Conservation (phyloP, 2,888 invertebrate species). For the Belgica antarctica region DNA sequence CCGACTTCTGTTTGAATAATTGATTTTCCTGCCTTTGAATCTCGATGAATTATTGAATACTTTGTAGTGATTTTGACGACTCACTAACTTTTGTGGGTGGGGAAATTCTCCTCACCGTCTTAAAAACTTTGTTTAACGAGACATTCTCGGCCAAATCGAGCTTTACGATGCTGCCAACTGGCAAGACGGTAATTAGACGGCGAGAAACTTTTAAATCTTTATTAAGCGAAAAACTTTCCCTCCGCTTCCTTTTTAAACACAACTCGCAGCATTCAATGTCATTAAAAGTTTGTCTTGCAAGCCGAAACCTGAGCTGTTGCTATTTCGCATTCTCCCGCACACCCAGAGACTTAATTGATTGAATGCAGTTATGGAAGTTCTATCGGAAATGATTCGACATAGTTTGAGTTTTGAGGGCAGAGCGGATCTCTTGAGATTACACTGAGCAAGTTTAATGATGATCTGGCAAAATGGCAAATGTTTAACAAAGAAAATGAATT, state of each 20-base stretch:
- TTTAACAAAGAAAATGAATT: conserved; percentile 17
- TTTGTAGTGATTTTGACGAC: conserved; percentile 15
- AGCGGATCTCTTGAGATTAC: not conserved
- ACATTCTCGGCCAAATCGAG: too few relatives aligned
- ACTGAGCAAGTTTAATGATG: conserved; percentile 15
- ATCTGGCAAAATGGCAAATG: conserved; percentile 21
- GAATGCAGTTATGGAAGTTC: not conserved
- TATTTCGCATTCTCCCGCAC: too few relatives aligned
- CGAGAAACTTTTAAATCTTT: not conserved
- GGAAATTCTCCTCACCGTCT: too few relatives aligned
- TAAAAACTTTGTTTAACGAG: too few relatives aligned
- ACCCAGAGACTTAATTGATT: not conserved
- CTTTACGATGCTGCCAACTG: too few relatives aligned
- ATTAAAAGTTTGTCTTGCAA: not conserved
- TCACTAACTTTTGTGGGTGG: too few relatives aligned
- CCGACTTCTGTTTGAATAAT: not conserved
- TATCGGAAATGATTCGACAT: too few relatives aligned
- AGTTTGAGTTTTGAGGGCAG: too few relatives aligned
- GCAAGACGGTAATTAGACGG: not conserved
- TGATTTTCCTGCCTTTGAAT: conserved; percentile 15
- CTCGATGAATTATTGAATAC: not conserved
- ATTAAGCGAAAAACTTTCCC: not conserved
- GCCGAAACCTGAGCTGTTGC: not conserved
- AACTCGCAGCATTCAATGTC: not conserved
- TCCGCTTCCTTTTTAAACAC: not conserved